These are phyloP conservation scores for Plutomurus gul DNA, from an alignment of 1,140 invertebrate genomes.

Conservation along the genomic window DNA sequence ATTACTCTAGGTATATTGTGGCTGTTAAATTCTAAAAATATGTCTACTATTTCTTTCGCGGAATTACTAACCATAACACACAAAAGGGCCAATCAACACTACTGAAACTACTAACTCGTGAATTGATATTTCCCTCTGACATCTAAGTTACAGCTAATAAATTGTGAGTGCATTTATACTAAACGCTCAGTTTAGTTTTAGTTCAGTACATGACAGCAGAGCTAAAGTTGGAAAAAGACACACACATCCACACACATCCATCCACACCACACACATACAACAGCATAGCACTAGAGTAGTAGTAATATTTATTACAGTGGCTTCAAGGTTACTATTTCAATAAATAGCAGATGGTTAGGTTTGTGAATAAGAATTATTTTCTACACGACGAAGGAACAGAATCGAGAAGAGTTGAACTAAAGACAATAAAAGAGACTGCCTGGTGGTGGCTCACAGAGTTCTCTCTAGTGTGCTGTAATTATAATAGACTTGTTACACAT, in stretches of 20 bases:
- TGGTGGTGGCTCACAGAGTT: conserved; percentile 7
- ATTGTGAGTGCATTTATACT: not conserved
- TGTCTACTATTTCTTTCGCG: no score
- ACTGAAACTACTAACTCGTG: not conserved
- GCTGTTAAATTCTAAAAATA: no score
- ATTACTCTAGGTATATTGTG: no score
- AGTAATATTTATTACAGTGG: conserved; percentile 15
- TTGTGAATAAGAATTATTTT: conserved; percentile 23
- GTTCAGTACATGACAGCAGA: no score
- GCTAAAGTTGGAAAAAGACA: no score
- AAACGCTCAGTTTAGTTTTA: not conserved
- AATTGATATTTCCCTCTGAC: not conserved
- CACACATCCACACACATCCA: not conserved
- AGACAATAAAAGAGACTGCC: conserved; percentile 28
- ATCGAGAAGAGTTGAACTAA: not conserved
- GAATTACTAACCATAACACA: no score
- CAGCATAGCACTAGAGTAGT: not conserved
- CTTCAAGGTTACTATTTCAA: conserved; percentile 23
- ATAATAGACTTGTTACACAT: conserved; percentile 16
- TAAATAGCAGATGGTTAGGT: conserved; percentile 24
- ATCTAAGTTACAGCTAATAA: conserved; percentile 18
- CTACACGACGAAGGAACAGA: not conserved
- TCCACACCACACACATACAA: not conserved
- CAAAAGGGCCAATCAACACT: not conserved
- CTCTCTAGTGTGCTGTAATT: conserved; percentile 7